These are phyloP conservation scores for Trematocara nigrifrons DNA, from an alignment of 2,113 vertebrate species.

Conservation along the genomic window DNA sequence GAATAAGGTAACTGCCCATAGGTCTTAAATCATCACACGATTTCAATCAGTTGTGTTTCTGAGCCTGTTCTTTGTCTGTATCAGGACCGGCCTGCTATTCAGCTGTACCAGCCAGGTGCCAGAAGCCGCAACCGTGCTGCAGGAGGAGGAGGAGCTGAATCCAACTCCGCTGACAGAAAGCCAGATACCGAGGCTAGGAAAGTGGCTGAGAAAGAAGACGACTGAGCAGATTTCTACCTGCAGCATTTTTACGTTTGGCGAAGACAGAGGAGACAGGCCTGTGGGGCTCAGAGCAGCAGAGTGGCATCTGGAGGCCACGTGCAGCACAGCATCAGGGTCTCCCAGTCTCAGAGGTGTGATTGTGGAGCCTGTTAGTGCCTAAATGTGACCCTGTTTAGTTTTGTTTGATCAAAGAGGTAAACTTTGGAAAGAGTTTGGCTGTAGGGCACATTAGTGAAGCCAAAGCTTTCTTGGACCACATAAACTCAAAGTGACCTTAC, in stretches of 20 bases:
- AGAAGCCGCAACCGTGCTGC: slow-evolving; percentile 81
- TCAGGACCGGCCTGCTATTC: slow-evolving; percentile 96
- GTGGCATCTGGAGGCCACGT: neutral
- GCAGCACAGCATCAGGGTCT: slow-evolving; percentile 24
- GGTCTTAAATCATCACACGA: neutral
- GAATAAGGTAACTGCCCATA: slow-evolving; percentile 81
- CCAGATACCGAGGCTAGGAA: slow-evolving; percentile 79
- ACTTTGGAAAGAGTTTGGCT: slow-evolving; percentile 62
- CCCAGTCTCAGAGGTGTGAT: slow-evolving; percentile 22
- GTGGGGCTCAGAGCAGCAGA: slow-evolving; percentile 32
- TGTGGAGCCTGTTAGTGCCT: slow-evolving; percentile 58
- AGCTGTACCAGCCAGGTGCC: slow-evolving; percentile 92
- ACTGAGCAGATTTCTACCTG: slow-evolving; percentile 52
- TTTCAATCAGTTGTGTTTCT: neutral
- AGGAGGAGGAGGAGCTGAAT: slow-evolving; percentile 55
- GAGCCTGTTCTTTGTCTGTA: neutral
- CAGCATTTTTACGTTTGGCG: neutral
- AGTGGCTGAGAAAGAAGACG: slow-evolving; percentile 75
- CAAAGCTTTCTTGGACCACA: slow-evolving; percentile 79
- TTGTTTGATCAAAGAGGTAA: slow-evolving; percentile 29
- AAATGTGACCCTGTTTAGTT: slow-evolving; percentile 49
- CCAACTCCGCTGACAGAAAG: slow-evolving; percentile 74
- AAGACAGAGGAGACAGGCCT: slow-evolving; percentile 3
- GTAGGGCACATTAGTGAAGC: slow-evolving; percentile 75
- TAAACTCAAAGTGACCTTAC: slow-evolving; percentile 86